These are phyloP conservation scores for Hypercompe scribonia DNA, from an alignment of 2,888 invertebrate species.

Conservation along the genomic window DNA sequence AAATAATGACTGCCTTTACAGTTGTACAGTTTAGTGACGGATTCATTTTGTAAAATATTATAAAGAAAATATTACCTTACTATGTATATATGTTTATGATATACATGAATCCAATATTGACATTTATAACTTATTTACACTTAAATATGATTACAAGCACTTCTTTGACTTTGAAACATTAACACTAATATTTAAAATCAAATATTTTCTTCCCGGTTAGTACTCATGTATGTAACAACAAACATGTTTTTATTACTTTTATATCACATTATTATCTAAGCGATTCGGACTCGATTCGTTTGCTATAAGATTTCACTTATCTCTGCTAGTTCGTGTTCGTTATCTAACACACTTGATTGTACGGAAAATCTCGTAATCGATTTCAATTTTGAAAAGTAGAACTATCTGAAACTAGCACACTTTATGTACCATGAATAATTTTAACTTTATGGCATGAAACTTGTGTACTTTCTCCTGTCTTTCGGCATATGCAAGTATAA, in stretches of 20 bases:
- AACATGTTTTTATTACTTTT: conserved; percentile 2
- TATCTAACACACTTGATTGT: conserved; percentile 34
- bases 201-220: neutral
- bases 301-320: conserved; percentile 37
- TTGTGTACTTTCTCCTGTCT: neutral
- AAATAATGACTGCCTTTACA: too few species aligned
- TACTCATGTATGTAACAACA: neutral
- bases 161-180: too few species aligned
- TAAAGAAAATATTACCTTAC: too few species aligned
- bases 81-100: too few species aligned
- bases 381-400: conserved; percentile 27
- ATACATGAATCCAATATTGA: too few species aligned
- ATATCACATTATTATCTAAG: conserved; percentile 34
- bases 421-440: neutral
- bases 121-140: neutral
- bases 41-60: neutral
- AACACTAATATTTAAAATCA: neutral
- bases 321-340: conserved; percentile 26
- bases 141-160: neutral
- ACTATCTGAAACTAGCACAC: conserved; percentile 6
- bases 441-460: neutral
- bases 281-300: conserved; percentile 34
- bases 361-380: conserved; percentile 24
- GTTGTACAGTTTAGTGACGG: neutral
- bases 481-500: too few species aligned